Base-by-base conservation (phyloP, 2,797 vertebrate species). In the Alosa sapidissima region DNA sequence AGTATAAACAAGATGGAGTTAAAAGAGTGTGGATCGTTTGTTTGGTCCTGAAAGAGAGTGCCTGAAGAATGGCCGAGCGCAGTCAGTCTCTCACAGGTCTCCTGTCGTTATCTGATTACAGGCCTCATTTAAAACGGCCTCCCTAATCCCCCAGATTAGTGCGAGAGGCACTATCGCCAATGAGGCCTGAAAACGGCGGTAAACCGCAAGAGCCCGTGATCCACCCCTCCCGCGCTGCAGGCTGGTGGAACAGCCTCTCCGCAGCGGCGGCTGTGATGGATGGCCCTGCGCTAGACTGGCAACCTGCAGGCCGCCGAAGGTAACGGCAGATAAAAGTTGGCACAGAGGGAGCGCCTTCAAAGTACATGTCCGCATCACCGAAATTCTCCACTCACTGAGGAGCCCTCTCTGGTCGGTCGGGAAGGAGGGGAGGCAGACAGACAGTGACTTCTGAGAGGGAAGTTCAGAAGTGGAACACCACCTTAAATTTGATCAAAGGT, bases 401-500 rank as follows among this genome's bases (percentile, higher is more conserved):
- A 86, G 83, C 86, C 83, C 81, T 87, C 84, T 82, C 84, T 58
- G 41, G 41, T 41, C 54, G 65, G 47, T 81, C 55, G 81, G 48
- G 55, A 36, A 36, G 83, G 72, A 78, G 47, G 1, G 16, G 58
- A 81, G 60, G 81, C 24, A 65, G 60, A 68, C 81, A 62, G 84
- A 83, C 83, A 52, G 85, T 5, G 33, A 84, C 58, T 87, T 65
- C 51, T 85, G 75, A 81, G 85, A 81, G 84, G 83, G 82, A 84
- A 83, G 85, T 85, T 86, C 45, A 83, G 85, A 84, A 84, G 68
- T 86, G 54, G 84, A 87, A 85, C 83, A 82, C 60, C 81, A 84
- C 85, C 82, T 87, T 83, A 85, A 82, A 85, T 86, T 86, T 86
- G 86, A 90, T 90, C 88, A 89, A 87, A 90, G 72, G 87, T 16